Evolutionary conservation across 64 coral and sea anemone species (phyloP).

Genomic region (Montipora efflorescens): DNA sequence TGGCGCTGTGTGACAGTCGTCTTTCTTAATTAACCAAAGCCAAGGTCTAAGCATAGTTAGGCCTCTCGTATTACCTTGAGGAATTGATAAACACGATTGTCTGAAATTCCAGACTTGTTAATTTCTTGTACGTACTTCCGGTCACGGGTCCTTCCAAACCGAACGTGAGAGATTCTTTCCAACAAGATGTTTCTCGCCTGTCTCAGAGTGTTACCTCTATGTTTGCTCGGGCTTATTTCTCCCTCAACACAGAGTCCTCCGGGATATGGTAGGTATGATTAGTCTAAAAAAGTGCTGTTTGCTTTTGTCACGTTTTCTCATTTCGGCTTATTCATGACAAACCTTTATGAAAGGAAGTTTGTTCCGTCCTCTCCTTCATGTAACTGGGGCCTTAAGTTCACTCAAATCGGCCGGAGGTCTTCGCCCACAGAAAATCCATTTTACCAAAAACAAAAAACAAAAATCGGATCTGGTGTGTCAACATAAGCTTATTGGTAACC

Average conservation of each 20-base stretch:
- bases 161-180: neutral
- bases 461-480: neutral
- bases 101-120: neutral
- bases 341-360: neutral
- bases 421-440: no score
- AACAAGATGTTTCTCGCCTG: neutral
- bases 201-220: neutral
- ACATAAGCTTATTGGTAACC: neutral
- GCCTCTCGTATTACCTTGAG: no score
- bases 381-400: neutral
- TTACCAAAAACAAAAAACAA: no score
- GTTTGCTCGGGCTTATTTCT: neutral
- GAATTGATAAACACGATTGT: no score
- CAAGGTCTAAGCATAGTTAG: no score
- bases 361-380: neutral
- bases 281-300: neutral
- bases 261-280: constrained; percentile 19
- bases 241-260: neutral
- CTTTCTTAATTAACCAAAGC: no score
- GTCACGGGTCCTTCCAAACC: neutral
- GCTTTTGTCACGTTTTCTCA: neutral
- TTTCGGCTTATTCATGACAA: neutral
- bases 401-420: no score
- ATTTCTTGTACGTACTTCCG: neutral
- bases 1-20: no score